Percentiles rank a stretch among this genome's conserved stretches.
phyloP scores from a whole-genome alignment of 1,140 invertebrate genomes.

The Drosophila murphyi region DNA sequence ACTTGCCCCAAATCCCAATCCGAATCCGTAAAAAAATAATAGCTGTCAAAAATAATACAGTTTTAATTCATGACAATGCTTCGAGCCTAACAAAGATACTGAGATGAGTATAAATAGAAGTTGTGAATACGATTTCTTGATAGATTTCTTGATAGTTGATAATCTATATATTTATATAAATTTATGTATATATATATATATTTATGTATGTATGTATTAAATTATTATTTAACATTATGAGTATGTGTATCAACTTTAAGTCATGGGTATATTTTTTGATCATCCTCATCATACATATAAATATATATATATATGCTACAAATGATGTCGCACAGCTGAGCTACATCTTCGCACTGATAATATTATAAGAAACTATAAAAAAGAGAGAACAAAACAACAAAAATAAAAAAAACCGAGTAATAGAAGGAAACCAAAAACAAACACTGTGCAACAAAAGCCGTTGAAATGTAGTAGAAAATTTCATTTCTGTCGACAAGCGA shows the following conservation, averaged over 20 bases:
- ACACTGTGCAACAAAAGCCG: constrained; percentile 48
- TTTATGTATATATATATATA: no score
- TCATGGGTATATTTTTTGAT: not conserved
- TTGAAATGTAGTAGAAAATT: constrained; percentile 50
- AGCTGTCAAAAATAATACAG: not conserved
- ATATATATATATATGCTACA: not conserved
- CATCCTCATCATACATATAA: no score
- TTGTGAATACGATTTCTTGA: no score
- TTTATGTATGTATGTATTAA: no score
- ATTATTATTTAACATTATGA: no score
- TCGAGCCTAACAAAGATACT: no score
- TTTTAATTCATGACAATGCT: not conserved
- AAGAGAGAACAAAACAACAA: constrained; percentile 8
- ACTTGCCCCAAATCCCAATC: constrained; percentile 19
- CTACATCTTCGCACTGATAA: not conserved
- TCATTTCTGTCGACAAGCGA: constrained; percentile 65
- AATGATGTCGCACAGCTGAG: not conserved
- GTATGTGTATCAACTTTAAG: no score
- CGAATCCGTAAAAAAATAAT: not conserved
- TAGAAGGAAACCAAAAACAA: constrained; percentile 33
- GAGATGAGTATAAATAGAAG: no score
- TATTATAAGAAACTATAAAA: constrained; percentile 34
- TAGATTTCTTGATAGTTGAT: no score
- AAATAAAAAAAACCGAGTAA: not conserved
- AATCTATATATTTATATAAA: no score